A percentile compares a stretch with the other conserved stretches of the same genome.
These are phyloP conservation scores for Dolichotis patagonum DNA, from an alignment of 2,113 vertebrate genomes.

Conservation along the genomic window DNA sequence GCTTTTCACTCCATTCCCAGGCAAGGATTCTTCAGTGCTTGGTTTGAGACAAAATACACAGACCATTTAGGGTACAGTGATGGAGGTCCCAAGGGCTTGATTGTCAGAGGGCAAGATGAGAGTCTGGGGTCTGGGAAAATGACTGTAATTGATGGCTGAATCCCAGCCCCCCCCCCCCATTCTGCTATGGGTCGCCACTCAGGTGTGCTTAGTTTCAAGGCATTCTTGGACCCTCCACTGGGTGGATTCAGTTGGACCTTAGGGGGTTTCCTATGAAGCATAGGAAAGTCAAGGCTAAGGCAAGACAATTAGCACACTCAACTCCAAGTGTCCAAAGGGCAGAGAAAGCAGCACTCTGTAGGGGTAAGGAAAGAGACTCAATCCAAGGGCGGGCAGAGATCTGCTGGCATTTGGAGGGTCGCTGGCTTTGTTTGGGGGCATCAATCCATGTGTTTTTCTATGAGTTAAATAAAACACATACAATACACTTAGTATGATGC, in stretches of 20 bases:
- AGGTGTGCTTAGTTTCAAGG: background rate
- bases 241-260: background rate
- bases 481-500: background rate
- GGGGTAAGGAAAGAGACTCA: background rate
- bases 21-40: constrained; percentile 54
- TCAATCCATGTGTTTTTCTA: background rate
- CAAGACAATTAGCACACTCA: background rate
- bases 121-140: constrained; percentile 62
- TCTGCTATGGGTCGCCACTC: background rate
- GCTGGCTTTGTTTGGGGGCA: background rate
- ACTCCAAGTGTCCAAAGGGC: background rate
- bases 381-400: background rate
- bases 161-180: background rate
- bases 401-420: background rate
- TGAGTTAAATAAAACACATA: background rate
- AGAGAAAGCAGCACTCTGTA: background rate
- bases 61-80: background rate
- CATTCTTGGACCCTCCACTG: background rate
- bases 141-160: background rate
- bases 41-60: constrained; percentile 44
- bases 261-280: background rate
- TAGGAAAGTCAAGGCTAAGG: background rate
- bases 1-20: constrained; percentile 78
- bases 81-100: constrained; percentile 26
- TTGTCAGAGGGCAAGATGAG: constrained; percentile 18